Evolutionary conservation across 2,888 invertebrate species (phyloP).

Genomic region (Deroplatys truncata): DNA sequence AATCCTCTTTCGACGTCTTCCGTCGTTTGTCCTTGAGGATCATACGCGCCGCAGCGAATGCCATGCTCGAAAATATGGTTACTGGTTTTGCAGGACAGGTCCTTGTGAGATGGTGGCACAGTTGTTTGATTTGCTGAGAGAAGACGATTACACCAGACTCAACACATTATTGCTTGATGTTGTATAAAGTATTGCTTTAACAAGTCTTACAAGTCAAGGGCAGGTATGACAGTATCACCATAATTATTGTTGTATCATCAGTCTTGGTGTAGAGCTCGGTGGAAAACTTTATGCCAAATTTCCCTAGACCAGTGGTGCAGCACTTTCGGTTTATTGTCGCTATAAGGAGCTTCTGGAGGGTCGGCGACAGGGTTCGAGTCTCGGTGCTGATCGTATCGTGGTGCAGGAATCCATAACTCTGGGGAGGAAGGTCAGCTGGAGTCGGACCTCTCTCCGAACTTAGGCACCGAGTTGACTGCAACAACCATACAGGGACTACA

Average conservation of each 20-base stretch:
- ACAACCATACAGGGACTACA: not conserved
- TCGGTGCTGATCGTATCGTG: not conserved
- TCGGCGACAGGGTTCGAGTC: not conserved
- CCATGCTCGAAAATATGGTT: conserved; percentile 50
- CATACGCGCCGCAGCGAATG: conserved; percentile 80
- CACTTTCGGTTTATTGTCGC: not conserved
- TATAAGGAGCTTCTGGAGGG: not conserved
- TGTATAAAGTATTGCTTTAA: not conserved
- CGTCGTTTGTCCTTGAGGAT: conserved; percentile 77
- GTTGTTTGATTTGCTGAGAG: not conserved
- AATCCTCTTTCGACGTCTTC: conserved; percentile 78
- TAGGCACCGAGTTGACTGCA: not conserved
- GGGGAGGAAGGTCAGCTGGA: not conserved
- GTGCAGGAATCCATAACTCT: not conserved
- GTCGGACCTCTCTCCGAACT: not conserved
- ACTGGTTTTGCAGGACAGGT: conserved; percentile 37
- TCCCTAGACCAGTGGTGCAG: not conserved
- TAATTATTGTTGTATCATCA: not conserved
- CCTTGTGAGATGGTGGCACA: not conserved
- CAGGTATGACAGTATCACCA: not conserved
- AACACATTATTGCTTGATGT: not conserved
- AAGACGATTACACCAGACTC: not conserved
- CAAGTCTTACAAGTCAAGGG: not conserved
- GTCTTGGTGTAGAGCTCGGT: not conserved
- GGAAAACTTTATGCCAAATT: not conserved